These are phyloP conservation scores for Phainopepla nitens DNA, from an alignment of 2,113 vertebrate species.

Conservation along the genomic window DNA sequence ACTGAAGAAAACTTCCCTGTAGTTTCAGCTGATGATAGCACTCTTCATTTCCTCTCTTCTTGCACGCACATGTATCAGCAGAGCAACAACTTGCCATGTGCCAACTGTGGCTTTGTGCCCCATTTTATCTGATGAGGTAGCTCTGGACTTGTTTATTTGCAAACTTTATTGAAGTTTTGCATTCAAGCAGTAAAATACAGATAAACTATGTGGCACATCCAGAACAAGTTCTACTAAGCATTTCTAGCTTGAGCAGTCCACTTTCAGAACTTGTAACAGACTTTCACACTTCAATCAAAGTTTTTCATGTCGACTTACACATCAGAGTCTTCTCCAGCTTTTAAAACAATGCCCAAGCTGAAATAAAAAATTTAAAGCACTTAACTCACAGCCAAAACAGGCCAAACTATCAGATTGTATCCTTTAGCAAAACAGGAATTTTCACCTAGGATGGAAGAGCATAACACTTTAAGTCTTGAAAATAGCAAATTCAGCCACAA, in stretches of 20 bases:
- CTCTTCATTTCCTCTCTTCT: constrained; percentile 16
- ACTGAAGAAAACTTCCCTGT: not conserved
- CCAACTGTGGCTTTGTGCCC: not conserved
- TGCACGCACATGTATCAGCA: not conserved
- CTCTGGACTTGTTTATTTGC: not conserved
- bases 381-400: not conserved
- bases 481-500: not conserved
- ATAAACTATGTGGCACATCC: rapidly evolving
- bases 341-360: not conserved
- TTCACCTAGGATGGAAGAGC: not conserved
- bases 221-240: not conserved
- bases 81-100: not conserved
- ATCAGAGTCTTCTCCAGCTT: not conserved
- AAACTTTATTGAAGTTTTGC: not conserved
- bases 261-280: not conserved
- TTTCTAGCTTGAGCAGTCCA: not conserved
- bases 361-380: not conserved
- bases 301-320: rapidly evolving
- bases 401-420: not conserved
- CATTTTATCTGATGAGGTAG: not conserved
- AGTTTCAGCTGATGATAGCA: constrained; percentile 22
- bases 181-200: not conserved
- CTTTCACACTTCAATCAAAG: not conserved
- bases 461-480: not conserved
- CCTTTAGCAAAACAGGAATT: not conserved